Conservation (phyloP, 2,888 invertebrate species). For the Bedellia somnulentella region DNA sequence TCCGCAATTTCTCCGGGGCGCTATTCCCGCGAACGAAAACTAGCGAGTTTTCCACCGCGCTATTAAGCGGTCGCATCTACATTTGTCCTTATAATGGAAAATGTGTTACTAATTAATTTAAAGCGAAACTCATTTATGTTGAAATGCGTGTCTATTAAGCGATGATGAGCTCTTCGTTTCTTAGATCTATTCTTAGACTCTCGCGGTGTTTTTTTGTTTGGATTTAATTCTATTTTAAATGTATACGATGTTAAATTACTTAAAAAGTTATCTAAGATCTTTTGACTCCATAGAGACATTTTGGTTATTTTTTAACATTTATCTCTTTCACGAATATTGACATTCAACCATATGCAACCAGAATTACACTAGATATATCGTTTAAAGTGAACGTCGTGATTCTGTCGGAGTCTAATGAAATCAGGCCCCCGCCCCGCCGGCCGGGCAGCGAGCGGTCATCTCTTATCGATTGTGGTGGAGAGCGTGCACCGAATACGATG, state of each 20-base stretch:
- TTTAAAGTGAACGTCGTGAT: no score
- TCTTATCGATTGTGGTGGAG: slow-evolving; percentile 62
- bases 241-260: no score
- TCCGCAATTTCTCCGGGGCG: slow-evolving; percentile 58
- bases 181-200: slow-evolving; percentile 29
- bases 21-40: slow-evolving; percentile 59
- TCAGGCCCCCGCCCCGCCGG: slow-evolving; percentile 43
- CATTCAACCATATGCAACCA: no score
- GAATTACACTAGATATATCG: no score
- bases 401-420: slow-evolving; percentile 64
- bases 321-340: no score
- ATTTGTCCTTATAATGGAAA: slow-evolving; percentile 63
- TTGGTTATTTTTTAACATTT: no score
- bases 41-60: slow-evolving; percentile 60
- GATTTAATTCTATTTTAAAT: slow-evolving; percentile 28
- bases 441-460: slow-evolving; percentile 57
- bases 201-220: slow-evolving; percentile 36
- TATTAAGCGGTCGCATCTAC: slow-evolving; percentile 61
- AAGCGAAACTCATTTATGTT: slow-evolving; percentile 59
- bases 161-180: slow-evolving; percentile 49
- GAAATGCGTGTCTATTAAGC: slow-evolving; percentile 58
- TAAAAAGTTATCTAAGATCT: no score
- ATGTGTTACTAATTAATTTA: slow-evolving; percentile 62
- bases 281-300: no score
- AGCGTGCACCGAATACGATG: slow-evolving; percentile 60